Percentiles rank a stretch among this genome's conserved stretches.
Conservation (phyloP, 2,113 vertebrate genomes). For the Eudyptes chrysolophus region DNA sequence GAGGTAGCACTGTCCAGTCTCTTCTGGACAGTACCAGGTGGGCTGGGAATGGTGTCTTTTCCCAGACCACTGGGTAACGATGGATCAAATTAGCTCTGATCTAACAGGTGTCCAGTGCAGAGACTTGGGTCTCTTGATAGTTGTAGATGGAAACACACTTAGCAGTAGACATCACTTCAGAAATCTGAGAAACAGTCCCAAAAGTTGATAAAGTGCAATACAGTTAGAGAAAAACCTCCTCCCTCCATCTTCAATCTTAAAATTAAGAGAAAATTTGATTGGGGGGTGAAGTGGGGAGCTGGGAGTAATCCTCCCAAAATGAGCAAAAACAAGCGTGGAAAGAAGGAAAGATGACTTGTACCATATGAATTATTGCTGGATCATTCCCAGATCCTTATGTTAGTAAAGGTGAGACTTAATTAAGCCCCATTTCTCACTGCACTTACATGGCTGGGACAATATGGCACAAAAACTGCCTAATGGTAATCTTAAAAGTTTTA, state of each 20-base stretch:
- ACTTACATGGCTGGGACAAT: background rate
- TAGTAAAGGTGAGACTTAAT: background rate
- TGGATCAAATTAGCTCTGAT: background rate
- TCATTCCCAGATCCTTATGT: background rate
- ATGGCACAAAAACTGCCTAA: background rate
- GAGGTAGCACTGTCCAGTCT: background rate
- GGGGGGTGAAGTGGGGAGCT: background rate
- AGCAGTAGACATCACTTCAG: background rate
- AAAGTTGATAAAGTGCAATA: background rate
- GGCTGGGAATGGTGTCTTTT: background rate
- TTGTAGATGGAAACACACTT: background rate
- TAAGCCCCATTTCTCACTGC: background rate
- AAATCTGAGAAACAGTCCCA: background rate
- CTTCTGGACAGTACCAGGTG: background rate
- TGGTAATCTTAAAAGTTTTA: background rate
- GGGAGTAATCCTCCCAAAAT: background rate
- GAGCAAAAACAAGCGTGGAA: background rate
- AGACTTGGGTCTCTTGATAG: background rate
- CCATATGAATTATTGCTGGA: background rate
- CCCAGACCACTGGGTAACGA: background rate
- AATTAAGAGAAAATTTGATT: background rate
- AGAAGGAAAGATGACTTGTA: background rate
- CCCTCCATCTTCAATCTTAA: background rate
- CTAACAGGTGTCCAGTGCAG: background rate
- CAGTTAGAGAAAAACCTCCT: background rate